Base-by-base conservation (phyloP, 2,797 vertebrate species). In the Acrossocheilus wenchowensis region DNA sequence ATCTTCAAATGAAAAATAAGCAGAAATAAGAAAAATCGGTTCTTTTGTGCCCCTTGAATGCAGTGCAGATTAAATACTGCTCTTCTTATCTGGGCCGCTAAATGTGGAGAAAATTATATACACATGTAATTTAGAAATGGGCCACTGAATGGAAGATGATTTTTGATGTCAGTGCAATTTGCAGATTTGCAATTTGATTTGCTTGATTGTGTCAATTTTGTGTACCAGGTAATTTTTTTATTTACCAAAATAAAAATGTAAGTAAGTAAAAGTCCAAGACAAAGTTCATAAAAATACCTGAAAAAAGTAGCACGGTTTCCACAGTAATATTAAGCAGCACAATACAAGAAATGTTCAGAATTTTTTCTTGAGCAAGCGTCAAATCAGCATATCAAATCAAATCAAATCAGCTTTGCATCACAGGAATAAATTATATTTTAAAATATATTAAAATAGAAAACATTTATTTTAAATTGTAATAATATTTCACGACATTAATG, bases 1-100 rank as follows among this genome's bases (percentile, higher is more conserved):
- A 68, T 86, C 43, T 71, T 41, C 79, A 75, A 52, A 39, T 48
- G 30, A 48, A 74, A 86, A 84, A 82, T 34, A 83, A 79, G 68
- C 39, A 85, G 10, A 77, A 36, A 52, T 77, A 34, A 30, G 11
- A 1, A 15, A 54, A 60, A 34, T 78, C 52, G 14, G 39, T 26
- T 23, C 36, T 54, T 26, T 26, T 34, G 19, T 75, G 14, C 21
- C 17, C 9, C 21, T 39, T 45, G 11, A 50, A 72, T 21, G 52
- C 21, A 54, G 50, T 52, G 82, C 64, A 74, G 15, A 6, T 69
- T 74, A 71, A 87, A 86, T 72, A 83, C 11, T 74, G n/a, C 45
- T 14, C 2, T 34, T 34, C 6, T 34, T 66, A 34, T 66, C 14
- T 66, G 64, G 30, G 14, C 14, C 17, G 30, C 64, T 34, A 30